Base-by-base conservation (phyloP, 2,888 invertebrate species). In the Parnassius mnemosyne region DNA sequence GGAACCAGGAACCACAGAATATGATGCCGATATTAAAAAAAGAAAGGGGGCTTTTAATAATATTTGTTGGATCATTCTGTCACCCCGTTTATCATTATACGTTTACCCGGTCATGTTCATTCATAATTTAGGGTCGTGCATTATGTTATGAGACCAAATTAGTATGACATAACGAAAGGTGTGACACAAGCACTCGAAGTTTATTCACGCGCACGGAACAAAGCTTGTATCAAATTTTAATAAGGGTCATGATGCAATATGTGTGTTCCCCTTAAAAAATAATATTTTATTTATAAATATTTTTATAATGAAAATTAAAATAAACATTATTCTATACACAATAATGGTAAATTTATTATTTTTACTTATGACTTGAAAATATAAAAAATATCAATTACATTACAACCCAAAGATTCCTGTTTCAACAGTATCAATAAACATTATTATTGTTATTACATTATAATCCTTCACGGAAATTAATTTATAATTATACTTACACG, bases 71-170 rank as follows among this genome's bases (percentile, higher is more conserved):
- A 75, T 77, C 76, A 79, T 69, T 76, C 68, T 77, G 76, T 80
- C 84, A 86, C 84, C 89, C 87, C 79, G 84, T 34, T 79, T 71
- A 56, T 55, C 68, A 67, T 70, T 67, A 72, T 70, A 71, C 69
- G 67, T 69, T 74, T 81, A 83, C 80, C 67, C 73, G 72, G 81
- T 85, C 83, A 83, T 85, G 84, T 86, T 84, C 85, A 87, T 87
- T 85, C 86, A 87, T 86, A 81, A 84, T 84, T 80, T 79, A 81
- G 86, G 86, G 77, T 71, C 66, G 71, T 66, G 76, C 78, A 84
- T 86, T 86, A 83, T 87, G 80, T 84, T 84, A 84, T 44, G 81
- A 81, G 83, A 75, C 71, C 72, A 87, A 87, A 89, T 90, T 89
- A 89, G 86, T 83, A 82, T 77, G 34, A 34, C 34, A 34, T 34